phyloP scores from a whole-genome alignment of 1,140 invertebrate species.

The Bombus terrestris region DNA sequence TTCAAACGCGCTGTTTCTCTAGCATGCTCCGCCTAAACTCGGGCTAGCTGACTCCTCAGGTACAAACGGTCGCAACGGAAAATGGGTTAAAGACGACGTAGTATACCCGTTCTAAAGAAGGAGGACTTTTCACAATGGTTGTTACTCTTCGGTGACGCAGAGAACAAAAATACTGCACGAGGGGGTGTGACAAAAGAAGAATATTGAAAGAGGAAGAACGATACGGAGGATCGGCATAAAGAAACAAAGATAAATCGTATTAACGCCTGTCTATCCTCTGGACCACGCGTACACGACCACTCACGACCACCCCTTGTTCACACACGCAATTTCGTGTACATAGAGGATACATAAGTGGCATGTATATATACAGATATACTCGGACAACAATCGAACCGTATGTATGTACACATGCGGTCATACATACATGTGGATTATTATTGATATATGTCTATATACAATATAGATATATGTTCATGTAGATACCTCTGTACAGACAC shows the following conservation, averaged over 20 bases:
- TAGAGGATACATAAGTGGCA: constrained; percentile 14
- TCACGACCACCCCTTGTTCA: not conserved
- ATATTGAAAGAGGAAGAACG: not conserved
- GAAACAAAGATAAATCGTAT: constrained; percentile 47
- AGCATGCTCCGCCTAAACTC: constrained; percentile 4
- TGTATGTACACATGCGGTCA: too few relatives aligned
- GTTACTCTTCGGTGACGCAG: constrained; percentile 23
- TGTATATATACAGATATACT: not conserved
- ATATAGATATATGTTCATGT: not conserved
- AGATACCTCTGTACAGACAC: not conserved
- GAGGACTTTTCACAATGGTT: too few relatives aligned
- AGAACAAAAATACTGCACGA: constrained; percentile 31
- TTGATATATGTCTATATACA: not conserved
- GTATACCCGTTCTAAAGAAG: not conserved
- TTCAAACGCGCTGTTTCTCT: not conserved
- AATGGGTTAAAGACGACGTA: constrained; percentile 52
- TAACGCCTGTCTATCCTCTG: constrained; percentile 42
- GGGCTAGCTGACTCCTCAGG: not conserved
- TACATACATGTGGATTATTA: not conserved
- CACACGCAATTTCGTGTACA: not conserved
- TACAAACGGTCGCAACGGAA: constrained; percentile 43
- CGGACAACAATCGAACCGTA: not conserved
- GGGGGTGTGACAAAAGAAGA: not conserved
- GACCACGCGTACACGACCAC: not conserved
- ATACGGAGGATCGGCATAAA: constrained; percentile 11